phyloP scores from a whole-genome alignment of 2,888 invertebrate genomes.

The Drosophila lacicola region DNA sequence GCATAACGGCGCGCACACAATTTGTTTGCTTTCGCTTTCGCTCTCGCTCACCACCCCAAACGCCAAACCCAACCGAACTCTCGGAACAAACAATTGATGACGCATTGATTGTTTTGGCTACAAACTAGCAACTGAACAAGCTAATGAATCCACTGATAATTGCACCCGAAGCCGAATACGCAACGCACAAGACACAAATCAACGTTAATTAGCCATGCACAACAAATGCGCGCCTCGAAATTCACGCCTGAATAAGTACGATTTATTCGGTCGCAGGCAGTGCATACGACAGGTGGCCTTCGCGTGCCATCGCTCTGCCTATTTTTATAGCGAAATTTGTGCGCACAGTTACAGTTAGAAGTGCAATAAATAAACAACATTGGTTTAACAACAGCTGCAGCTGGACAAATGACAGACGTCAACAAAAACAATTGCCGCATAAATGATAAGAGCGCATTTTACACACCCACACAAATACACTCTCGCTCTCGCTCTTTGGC shows the following conservation, averaged over 20 bases:
- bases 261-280: slow-evolving; percentile 30
- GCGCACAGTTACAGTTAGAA: slow-evolving; percentile 26
- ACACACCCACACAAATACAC: slow-evolving; percentile 31
- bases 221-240: slow-evolving; percentile 18
- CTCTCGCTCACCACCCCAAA: not conserved
- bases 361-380: slow-evolving; percentile 9
- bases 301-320: slow-evolving; percentile 30
- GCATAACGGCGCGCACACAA: slow-evolving; percentile 26
- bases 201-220: slow-evolving; percentile 37
- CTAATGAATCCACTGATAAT: slow-evolving; percentile 51
- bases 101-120: slow-evolving; percentile 57
- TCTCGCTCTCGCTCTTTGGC: not conserved
- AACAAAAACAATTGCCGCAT: slow-evolving; percentile 68
- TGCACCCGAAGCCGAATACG: slow-evolving; percentile 19
- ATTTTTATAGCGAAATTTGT: slow-evolving; percentile 43
- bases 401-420: slow-evolving; percentile 29
- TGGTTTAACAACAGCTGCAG: slow-evolving; percentile 15
- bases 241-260: slow-evolving; percentile 57
- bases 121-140: slow-evolving; percentile 20
- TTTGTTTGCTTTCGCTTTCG: slow-evolving; percentile 27
- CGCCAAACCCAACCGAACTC: not conserved
- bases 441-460: slow-evolving; percentile 54
- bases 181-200: slow-evolving; percentile 24
- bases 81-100: slow-evolving; percentile 17
- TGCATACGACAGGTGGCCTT: slow-evolving; percentile 72